Conservation (phyloP, 2,888 invertebrate species). For the Tortricodes alternella region DNA sequence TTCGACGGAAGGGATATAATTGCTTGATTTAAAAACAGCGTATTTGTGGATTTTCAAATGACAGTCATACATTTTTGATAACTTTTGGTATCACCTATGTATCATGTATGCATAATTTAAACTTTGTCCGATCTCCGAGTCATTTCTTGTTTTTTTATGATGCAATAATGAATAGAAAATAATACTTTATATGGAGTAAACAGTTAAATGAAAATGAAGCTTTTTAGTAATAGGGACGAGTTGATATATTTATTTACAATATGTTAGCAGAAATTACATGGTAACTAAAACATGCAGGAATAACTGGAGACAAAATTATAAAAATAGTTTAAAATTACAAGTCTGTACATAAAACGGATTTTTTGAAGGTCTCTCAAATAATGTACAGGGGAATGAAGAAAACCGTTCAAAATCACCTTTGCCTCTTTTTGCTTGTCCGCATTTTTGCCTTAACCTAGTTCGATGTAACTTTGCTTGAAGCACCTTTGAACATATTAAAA, state of each 20-base stretch:
- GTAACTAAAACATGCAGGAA: conserved; percentile 76
- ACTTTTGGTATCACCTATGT: too few species aligned
- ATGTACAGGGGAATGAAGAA: conserved; percentile 69
- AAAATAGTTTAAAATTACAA: conserved; percentile 52
- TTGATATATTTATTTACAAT: conserved; percentile 62
- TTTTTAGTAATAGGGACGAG: background rate
- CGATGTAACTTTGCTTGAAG: conserved; percentile 46
- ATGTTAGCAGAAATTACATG: conserved; percentile 65
- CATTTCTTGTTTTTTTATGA: too few species aligned
- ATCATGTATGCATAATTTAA: too few species aligned
- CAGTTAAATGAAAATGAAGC: too few species aligned
- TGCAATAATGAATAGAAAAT: too few species aligned
- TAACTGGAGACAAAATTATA: conserved; percentile 49
- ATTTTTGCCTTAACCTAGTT: conserved; percentile 50
- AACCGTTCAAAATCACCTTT: conserved; percentile 74
- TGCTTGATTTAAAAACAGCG: too few species aligned
- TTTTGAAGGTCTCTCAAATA: conserved; percentile 71
- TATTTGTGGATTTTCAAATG: too few species aligned
- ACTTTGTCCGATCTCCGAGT: too few species aligned
- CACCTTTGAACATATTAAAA: background rate
- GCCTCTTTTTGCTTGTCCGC: conserved; percentile 79
- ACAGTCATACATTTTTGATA: too few species aligned
- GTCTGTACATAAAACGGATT: conserved; percentile 53
- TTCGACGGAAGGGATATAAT: too few species aligned
- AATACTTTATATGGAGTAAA: too few species aligned